Evolutionary conservation across 2,888 invertebrate species (phyloP).

Genomic region (Microchrysa polita): DNA sequence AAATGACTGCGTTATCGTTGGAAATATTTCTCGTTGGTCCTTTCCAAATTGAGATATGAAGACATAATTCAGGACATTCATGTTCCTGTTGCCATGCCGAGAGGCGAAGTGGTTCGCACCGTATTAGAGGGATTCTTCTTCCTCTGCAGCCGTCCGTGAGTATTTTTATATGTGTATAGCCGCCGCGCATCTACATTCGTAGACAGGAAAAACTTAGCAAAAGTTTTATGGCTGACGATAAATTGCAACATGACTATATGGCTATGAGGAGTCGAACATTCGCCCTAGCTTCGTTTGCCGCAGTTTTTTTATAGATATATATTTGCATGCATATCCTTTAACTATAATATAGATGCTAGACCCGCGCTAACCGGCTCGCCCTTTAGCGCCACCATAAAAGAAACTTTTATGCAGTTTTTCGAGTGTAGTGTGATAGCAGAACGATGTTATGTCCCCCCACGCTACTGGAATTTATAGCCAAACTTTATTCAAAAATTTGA

Average conservation of each 20-base stretch:
- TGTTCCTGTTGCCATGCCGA: slow-evolving; percentile 28
- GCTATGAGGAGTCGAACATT: slow-evolving; percentile 24
- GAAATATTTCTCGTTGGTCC: slow-evolving; percentile 40
- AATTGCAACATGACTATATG: slow-evolving; percentile 44
- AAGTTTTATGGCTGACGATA: slow-evolving; percentile 45
- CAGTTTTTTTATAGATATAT: no score
- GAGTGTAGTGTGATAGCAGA: not conserved
- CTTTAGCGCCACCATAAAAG: slow-evolving; percentile 17
- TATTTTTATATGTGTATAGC: no score
- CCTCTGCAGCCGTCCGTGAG: not conserved
- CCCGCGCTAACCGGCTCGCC: not conserved
- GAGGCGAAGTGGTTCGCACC: not conserved
- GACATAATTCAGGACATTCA: slow-evolving; percentile 44
- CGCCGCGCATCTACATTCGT: slow-evolving; percentile 12
- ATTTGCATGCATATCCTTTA: not conserved
- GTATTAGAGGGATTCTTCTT: slow-evolving; percentile 27
- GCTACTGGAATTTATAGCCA: slow-evolving; percentile 34
- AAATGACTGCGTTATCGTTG: slow-evolving; percentile 45
- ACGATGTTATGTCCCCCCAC: not conserved
- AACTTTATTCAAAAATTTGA: slow-evolving; percentile 36
- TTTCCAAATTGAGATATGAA: slow-evolving; percentile 46
- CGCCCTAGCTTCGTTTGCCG: slow-evolving; percentile 1
- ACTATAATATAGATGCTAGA: not conserved
- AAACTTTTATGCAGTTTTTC: slow-evolving; percentile 36
- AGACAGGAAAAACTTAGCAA: slow-evolving; percentile 39